A percentile compares a stretch with the other conserved stretches of the same genome.
These are phyloP conservation scores for Parochlus steinenii DNA, from an alignment of 2,888 invertebrate species.

Conservation along the genomic window DNA sequence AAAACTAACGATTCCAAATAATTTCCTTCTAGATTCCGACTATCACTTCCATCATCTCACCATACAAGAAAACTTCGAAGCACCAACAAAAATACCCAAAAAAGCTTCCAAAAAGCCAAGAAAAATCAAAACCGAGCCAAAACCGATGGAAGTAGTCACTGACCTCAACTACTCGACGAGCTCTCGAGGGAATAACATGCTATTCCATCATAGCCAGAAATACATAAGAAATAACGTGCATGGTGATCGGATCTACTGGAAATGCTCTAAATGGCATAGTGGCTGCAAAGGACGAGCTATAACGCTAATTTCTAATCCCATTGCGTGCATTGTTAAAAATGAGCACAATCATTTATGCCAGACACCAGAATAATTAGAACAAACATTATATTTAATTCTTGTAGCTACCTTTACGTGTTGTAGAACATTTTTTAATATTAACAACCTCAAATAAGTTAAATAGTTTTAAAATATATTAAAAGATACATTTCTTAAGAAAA, in stretches of 20 bases:
- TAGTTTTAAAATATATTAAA: no score
- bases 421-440: not conserved
- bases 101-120: no score
- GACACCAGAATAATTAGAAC: not conserved
- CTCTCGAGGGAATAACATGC: conserved; percentile 25
- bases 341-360: conserved; percentile 24
- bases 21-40: no score
- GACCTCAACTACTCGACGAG: no score
- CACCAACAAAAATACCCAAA: no score
- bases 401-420: no score
- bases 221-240: conserved; percentile 29
- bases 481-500: no score
- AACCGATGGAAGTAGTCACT: no score
- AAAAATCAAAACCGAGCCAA: no score
- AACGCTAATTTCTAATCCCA: conserved; percentile 21
- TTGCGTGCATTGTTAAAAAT: conserved; percentile 24
- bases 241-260: conserved; percentile 29
- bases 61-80: no score
- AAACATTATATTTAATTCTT: not conserved
- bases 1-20: no score
- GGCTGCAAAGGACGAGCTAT: conserved; percentile 28
- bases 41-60: no score
- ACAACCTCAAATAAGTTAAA: not conserved
- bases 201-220: conserved; percentile 27
- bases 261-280: conserved; percentile 29